Conservation (phyloP, 2,113 vertebrate genomes). For the Sinosuthora webbiana region DNA sequence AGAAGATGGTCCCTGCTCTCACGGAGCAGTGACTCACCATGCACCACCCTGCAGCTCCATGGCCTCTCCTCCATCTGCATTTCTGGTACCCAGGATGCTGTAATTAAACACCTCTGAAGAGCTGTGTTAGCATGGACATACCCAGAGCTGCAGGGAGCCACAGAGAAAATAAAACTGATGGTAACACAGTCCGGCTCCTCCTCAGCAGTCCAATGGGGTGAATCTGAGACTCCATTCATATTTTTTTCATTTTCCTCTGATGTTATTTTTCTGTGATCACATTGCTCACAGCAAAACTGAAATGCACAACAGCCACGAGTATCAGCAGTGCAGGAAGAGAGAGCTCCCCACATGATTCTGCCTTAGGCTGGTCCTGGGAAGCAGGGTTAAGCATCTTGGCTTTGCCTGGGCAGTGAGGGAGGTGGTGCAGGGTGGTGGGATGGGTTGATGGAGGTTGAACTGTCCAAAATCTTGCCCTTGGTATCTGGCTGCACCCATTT, state of each 20-base stretch:
- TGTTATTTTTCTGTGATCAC: background rate
- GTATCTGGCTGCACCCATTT: background rate
- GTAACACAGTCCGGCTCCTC: background rate
- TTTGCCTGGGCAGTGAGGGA: background rate
- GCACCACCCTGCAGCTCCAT: background rate
- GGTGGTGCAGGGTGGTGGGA: background rate
- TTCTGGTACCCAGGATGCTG: background rate
- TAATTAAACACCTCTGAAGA: background rate
- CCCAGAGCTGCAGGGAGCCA: background rate
- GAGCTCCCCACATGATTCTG: background rate
- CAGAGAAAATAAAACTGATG: background rate
- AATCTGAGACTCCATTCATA: background rate
- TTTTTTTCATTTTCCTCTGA: background rate
- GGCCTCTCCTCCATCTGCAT: background rate
- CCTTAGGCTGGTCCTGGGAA: background rate
- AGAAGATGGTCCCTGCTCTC: background rate
- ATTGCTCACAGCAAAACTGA: background rate
- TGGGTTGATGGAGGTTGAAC: background rate
- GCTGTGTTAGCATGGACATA: background rate
- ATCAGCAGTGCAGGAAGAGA: background rate
- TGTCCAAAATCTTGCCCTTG: background rate
- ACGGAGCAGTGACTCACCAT: background rate
- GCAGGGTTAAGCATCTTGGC: background rate
- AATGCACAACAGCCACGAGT: background rate
- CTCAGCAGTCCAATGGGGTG: accelerated